Conservation (phyloP, 2,113 vertebrate species). For the Capreolus pygargus region DNA sequence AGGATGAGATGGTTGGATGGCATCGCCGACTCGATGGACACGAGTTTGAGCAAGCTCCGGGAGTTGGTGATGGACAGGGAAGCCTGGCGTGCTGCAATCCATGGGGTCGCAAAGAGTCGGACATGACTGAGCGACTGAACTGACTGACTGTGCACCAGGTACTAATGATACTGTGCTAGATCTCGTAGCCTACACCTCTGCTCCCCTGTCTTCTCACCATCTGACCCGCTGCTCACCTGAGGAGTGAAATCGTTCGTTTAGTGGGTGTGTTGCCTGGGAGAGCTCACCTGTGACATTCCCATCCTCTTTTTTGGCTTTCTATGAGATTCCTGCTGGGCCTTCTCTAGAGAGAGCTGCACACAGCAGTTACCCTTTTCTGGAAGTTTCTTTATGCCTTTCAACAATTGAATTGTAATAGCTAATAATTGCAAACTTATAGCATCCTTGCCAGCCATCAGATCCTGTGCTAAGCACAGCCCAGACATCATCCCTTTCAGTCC, state of each 20-base stretch:
- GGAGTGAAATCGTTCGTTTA: background rate
- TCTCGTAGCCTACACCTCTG: background rate
- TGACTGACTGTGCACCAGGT: background rate
- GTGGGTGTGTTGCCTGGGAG: background rate
- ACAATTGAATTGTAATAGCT: background rate
- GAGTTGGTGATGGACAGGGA: background rate
- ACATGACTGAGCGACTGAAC: background rate
- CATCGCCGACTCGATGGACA: background rate
- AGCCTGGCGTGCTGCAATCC: background rate
- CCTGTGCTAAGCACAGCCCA: background rate
- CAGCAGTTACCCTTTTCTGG: background rate
- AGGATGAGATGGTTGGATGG: background rate
- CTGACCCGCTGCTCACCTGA: background rate
- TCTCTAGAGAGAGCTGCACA: background rate
- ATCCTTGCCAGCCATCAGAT: background rate
- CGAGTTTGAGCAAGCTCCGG: background rate
- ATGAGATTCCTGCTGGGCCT: background rate
- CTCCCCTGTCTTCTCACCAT: background rate
- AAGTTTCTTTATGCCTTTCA: background rate
- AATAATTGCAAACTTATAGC: background rate
- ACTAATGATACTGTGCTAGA: background rate
- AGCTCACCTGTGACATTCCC: background rate
- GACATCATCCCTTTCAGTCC: background rate
- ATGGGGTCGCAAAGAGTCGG: background rate
- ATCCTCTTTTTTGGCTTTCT: background rate